A percentile compares a stretch with the other conserved stretches of the same genome.
Conservation (phyloP, 2,797 vertebrate genomes). For the Alosa sapidissima region DNA sequence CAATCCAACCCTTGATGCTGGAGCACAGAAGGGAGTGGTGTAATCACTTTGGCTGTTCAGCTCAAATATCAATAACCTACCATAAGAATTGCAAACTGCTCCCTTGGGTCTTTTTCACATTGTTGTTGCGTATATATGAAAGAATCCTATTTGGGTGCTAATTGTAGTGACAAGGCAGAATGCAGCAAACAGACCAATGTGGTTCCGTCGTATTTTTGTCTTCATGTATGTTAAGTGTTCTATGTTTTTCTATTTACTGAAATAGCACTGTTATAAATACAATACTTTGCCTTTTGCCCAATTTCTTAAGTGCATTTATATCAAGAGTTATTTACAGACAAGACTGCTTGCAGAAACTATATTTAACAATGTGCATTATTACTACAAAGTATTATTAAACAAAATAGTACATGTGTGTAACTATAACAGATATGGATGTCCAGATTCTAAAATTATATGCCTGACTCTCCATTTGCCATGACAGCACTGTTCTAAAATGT, state of each 20-base stretch:
- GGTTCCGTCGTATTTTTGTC: neutral
- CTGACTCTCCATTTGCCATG: neutral
- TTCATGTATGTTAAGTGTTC: neutral
- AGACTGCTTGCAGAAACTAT: neutral
- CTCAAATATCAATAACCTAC: neutral
- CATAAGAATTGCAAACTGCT: neutral
- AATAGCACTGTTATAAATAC: constrained; percentile 18
- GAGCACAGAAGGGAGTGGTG: neutral
- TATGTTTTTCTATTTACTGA: constrained; percentile 1
- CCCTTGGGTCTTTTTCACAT: neutral
- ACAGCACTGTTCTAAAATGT: neutral
- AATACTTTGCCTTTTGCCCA: constrained; percentile 8
- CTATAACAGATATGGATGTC: neutral
- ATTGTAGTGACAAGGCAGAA: neutral
- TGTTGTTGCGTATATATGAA: neutral
- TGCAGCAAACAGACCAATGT: neutral
- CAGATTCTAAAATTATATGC: neutral
- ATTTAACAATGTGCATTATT: neutral
- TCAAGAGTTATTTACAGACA: neutral
- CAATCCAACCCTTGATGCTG: neutral
- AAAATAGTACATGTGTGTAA: neutral
- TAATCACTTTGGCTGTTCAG: neutral
- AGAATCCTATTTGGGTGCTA: neutral
- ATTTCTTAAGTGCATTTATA: constrained; percentile 24
- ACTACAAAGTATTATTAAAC: neutral